These are phyloP conservation scores for Tapirus indicus DNA, from an alignment of 2,797 vertebrate species.

Conservation along the genomic window DNA sequence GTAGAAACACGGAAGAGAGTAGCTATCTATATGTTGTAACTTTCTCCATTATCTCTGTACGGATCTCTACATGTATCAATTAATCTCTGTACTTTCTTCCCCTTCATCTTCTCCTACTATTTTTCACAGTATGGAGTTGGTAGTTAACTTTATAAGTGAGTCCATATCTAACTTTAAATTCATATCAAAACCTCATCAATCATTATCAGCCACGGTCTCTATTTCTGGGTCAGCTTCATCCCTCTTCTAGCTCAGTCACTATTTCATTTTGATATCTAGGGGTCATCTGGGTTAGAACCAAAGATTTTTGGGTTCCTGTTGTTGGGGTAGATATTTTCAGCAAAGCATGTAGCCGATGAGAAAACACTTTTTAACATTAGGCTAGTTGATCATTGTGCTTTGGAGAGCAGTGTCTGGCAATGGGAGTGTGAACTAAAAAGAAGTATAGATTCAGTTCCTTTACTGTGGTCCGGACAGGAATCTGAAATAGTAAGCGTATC, in stretches of 20 bases:
- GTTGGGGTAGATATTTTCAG: neutral
- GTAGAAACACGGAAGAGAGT: neutral
- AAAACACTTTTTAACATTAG: neutral
- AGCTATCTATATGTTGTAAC: neutral
- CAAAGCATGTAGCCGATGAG: neutral
- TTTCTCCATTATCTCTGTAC: neutral
- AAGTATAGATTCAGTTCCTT: neutral
- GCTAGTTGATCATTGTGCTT: neutral
- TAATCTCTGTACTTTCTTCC: neutral
- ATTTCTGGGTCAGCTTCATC: neutral
- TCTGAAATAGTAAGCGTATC: neutral
- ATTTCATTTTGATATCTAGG: neutral
- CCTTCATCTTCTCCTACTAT: neutral
- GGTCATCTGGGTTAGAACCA: neutral
- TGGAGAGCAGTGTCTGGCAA: neutral
- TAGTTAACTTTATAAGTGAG: neutral
- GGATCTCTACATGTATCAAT: neutral
- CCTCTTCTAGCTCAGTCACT: neutral
- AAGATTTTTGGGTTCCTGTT: neutral
- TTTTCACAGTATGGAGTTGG: neutral
- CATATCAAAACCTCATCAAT: neutral
- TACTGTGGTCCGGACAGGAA: neutral
- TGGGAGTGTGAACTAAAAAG: neutral
- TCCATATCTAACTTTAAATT: neutral
- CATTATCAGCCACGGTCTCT: neutral